Evolutionary conservation across 2,888 invertebrate genomes (phyloP).

Genomic region (Pristionchus arcanus): DNA sequence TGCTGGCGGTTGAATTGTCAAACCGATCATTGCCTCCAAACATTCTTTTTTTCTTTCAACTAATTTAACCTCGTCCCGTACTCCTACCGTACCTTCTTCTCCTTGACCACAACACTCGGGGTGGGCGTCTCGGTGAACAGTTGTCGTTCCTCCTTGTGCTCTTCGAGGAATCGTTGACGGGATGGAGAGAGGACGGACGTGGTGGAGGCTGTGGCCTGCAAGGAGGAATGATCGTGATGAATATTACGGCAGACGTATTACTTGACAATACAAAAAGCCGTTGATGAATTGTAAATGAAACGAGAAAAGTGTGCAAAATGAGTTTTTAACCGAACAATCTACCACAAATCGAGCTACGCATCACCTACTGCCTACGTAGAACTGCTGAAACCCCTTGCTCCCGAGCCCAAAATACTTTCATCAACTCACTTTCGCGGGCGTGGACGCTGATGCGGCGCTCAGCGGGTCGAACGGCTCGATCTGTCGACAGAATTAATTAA

Average conservation of each 20-base stretch:
- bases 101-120: not conserved
- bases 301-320: not conserved
- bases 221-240: not conserved
- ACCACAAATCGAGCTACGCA: not conserved
- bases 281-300: not conserved
- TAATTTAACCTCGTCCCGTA: not conserved
- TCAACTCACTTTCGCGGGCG: conserved; percentile 13
- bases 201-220: not conserved
- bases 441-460: conserved; percentile 22
- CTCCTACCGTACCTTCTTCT: conserved; percentile 45
- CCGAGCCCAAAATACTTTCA: not conserved
- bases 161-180: conserved; percentile 74
- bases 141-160: conserved; percentile 65
- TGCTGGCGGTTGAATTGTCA: no score
- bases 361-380: not conserved
- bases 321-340: not conserved
- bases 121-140: conserved; percentile 42
- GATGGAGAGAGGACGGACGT: conserved; percentile 70
- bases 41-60: not conserved
- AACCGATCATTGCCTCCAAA: no score
- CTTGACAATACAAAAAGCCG: not conserved
- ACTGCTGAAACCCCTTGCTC: not conserved
- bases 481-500: not conserved
- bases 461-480: conserved; percentile 53
- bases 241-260: not conserved